phyloP scores from a whole-genome alignment of 2,888 invertebrate species.

The Phaonia tiefii region DNA sequence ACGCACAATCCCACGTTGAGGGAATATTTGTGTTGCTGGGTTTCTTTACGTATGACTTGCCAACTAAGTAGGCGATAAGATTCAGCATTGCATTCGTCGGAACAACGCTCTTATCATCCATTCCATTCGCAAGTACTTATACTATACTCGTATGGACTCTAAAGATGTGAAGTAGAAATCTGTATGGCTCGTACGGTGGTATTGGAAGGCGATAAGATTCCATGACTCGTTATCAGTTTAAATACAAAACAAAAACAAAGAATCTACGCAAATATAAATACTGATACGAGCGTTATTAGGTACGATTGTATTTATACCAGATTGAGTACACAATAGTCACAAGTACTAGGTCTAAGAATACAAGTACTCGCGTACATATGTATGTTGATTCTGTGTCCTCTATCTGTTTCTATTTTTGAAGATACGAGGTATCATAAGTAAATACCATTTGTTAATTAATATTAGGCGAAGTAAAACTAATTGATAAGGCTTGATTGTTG shows the following conservation, averaged over 20 bases:
- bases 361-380: neutral
- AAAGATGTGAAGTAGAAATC: too few species aligned
- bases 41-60: slow-evolving; percentile 29
- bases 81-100: neutral
- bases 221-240: slow-evolving; percentile 46
- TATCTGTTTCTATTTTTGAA: neutral
- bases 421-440: slow-evolving; percentile 33
- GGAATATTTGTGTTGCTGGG: neutral
- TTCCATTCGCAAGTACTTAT: too few species aligned
- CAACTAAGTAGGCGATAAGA: slow-evolving; percentile 34
- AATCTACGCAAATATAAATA: slow-evolving; percentile 35
- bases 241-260: slow-evolving; percentile 47
- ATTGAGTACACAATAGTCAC: neutral
- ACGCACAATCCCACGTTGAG: neutral
- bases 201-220: too few species aligned
- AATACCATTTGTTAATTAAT: slow-evolving; percentile 52
- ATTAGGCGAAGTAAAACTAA: slow-evolving; percentile 37
- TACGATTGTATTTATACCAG: too few species aligned
- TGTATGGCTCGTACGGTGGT: neutral
- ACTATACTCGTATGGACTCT: too few species aligned
- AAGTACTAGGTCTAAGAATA: neutral
- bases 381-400: neutral
- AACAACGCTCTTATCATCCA: too few species aligned
- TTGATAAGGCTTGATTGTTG: slow-evolving; percentile 41
- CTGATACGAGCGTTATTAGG: slow-evolving; percentile 14